Percentiles rank a stretch among this genome's conserved stretches.
phyloP scores from a whole-genome alignment of 2,113 vertebrate species.

The Myxocyprinus asiaticus region DNA sequence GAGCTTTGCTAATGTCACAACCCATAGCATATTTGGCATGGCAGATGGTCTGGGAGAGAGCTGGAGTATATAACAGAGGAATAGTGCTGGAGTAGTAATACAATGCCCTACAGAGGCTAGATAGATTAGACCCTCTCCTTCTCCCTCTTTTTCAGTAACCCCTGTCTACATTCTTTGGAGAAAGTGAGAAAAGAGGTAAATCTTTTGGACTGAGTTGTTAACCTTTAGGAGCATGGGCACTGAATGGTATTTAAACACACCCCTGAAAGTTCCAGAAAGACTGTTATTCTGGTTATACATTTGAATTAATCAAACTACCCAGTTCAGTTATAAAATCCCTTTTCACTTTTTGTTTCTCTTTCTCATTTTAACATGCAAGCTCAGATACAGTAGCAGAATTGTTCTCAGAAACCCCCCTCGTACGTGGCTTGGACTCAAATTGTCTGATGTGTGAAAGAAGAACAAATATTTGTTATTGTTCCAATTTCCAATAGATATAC shows the following conservation, averaged over 20 bases:
- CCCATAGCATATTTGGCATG: constrained; percentile 17
- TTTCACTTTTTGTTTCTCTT: background rate
- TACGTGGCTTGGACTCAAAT: background rate
- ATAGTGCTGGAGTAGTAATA: background rate
- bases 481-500: background rate
- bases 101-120: constrained; percentile 13
- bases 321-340: background rate
- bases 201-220: constrained; percentile 11
- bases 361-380: constrained; percentile 38
- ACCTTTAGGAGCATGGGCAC: constrained; percentile 9
- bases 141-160: constrained; percentile 8
- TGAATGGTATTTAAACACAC: constrained; percentile 42
- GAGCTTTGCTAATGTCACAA: constrained; percentile 26
- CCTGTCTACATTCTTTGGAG: constrained; percentile 39
- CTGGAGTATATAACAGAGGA: background rate
- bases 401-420: constrained; percentile 3
- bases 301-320: constrained; percentile 9
- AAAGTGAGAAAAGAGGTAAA: constrained; percentile 6
- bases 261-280: background rate
- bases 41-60: background rate
- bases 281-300: constrained; percentile 22
- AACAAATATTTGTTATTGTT: background rate
- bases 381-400: background rate
- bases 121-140: background rate
- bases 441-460: background rate